Conservation (phyloP, 2,797 vertebrate species). For the Iguana delicatissima region DNA sequence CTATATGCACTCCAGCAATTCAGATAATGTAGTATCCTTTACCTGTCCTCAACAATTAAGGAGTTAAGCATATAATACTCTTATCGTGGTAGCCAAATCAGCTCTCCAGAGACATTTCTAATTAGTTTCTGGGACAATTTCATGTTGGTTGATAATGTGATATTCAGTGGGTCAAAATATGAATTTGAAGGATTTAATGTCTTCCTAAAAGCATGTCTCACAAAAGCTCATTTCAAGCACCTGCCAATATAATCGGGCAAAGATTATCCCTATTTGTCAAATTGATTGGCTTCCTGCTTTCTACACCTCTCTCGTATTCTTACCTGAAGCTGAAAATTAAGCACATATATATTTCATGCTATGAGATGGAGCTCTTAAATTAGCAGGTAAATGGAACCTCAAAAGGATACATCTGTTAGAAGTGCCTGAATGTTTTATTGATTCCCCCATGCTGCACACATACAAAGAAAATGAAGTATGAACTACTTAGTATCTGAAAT, state of each 20-base stretch:
- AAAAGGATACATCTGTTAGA: slow-evolving; percentile 34
- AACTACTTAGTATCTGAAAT: slow-evolving; percentile 23
- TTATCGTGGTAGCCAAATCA: neutral
- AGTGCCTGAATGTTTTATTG: slow-evolving; percentile 33
- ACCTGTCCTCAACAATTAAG: slow-evolving; percentile 25
- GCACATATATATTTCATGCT: neutral
- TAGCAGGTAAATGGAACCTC: slow-evolving; percentile 32
- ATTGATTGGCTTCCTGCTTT: slow-evolving; percentile 24
- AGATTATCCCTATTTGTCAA: neutral
- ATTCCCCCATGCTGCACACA: slow-evolving; percentile 8
- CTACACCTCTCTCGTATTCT: neutral
- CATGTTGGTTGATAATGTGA: slow-evolving; percentile 9
- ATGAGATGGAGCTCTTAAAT: slow-evolving; percentile 23
- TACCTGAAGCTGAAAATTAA: slow-evolving; percentile 19
- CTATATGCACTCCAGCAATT: slow-evolving; percentile 23
- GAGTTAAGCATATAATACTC: slow-evolving; percentile 8
- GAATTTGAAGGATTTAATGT: neutral
- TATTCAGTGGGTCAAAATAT: slow-evolving; percentile 4
- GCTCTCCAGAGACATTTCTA: slow-evolving; percentile 17
- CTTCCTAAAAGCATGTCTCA: slow-evolving; percentile 28
- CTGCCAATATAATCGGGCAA: slow-evolving; percentile 12
- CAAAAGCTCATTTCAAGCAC: slow-evolving; percentile 16
- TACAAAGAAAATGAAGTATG: slow-evolving; percentile 54
- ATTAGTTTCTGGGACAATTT: slow-evolving; percentile 31
- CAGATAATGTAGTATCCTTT: slow-evolving; percentile 30